Evolutionary conservation across 1,140 invertebrate species (phyloP).

Genomic region (Hormaphis cornu): DNA sequence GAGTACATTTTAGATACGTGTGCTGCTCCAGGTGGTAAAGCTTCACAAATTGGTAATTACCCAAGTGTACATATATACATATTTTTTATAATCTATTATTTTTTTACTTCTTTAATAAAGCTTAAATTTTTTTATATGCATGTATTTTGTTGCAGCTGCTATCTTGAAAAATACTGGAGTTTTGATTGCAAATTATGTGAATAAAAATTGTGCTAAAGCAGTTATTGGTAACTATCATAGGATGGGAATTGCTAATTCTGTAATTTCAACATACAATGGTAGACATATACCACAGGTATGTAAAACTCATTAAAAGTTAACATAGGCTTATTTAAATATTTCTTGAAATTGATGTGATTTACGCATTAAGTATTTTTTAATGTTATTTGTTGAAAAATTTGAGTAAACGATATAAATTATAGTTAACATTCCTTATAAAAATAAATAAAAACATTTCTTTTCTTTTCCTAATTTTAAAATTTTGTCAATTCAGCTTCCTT

Average conservation of each 20-base stretch:
- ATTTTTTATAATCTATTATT: too few species aligned
- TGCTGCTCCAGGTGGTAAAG: slow-evolving; percentile 95
- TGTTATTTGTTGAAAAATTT: too few species aligned
- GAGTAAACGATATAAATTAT: too few species aligned
- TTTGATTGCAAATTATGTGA: slow-evolving; percentile 94
- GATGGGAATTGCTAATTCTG: slow-evolving; percentile 87
- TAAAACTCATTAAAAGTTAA: slow-evolving; percentile 21
- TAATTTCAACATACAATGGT: slow-evolving; percentile 85
- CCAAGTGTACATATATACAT: neutral
- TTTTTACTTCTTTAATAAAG: neutral
- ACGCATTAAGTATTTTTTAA: too few species aligned
- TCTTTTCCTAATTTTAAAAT: too few species aligned
- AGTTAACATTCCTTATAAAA: too few species aligned
- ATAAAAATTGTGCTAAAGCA: slow-evolving; percentile 82
- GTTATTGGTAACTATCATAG: slow-evolving; percentile 94
- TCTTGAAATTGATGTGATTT: too few species aligned
- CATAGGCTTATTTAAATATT: too few species aligned
- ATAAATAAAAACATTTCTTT: too few species aligned
- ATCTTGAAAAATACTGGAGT: slow-evolving; percentile 98
- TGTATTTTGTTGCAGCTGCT: slow-evolving; percentile 52
- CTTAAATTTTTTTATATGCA: slow-evolving; percentile 15
- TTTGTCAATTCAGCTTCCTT: too few species aligned
- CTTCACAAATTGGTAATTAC: slow-evolving; percentile 83
- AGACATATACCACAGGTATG: slow-evolving; percentile 62
- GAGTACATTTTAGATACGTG: slow-evolving; percentile 95